Percentiles rank a stretch among this genome's conserved stretches.
Conservation (phyloP, 2,888 invertebrate species). For the Philopedon plagiatum region DNA sequence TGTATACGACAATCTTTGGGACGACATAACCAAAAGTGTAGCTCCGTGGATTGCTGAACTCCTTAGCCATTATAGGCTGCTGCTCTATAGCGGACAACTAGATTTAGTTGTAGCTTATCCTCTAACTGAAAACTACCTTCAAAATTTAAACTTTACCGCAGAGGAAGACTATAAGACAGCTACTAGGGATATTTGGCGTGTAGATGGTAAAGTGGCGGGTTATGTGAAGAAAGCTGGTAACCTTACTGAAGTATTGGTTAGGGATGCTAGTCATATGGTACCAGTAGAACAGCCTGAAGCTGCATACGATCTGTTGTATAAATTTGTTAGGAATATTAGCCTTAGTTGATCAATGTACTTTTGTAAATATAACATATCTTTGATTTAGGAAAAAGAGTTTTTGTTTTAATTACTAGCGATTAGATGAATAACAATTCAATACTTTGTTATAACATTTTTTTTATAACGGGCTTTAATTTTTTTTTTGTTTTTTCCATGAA, state of each 20-base stretch:
- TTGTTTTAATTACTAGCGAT: too few relatives aligned
- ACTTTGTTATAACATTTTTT: too few relatives aligned
- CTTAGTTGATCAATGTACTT: not conserved
- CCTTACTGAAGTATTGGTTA: conserved; percentile 78
- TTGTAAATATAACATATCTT: too few relatives aligned
- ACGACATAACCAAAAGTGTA: conserved; percentile 72
- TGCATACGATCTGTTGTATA: conserved; percentile 77
- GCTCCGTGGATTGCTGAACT: conserved; percentile 70
- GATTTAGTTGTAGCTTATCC: conserved; percentile 92
- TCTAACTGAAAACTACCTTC: conserved; percentile 82
- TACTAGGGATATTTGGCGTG: conserved; percentile 76
- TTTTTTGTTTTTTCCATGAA: too few relatives aligned
- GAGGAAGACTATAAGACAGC: conserved; percentile 77
- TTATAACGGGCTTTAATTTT: too few relatives aligned
- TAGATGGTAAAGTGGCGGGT: conserved; percentile 78
- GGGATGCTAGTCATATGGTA: conserved; percentile 85
- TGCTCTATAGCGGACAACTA: conserved; percentile 90
- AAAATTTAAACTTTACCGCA: conserved; percentile 78
- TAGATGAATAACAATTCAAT: too few relatives aligned
- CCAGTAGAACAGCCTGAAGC: conserved; percentile 83
- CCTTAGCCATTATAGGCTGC: conserved; percentile 76
- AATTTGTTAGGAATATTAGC: conserved; percentile 46
- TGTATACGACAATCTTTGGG: conserved; percentile 34
- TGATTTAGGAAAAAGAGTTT: too few relatives aligned
- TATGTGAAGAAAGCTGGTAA: conserved; percentile 79